These are phyloP conservation scores for Phortica variegata DNA, from an alignment of 1,140 invertebrate genomes.

Conservation along the genomic window DNA sequence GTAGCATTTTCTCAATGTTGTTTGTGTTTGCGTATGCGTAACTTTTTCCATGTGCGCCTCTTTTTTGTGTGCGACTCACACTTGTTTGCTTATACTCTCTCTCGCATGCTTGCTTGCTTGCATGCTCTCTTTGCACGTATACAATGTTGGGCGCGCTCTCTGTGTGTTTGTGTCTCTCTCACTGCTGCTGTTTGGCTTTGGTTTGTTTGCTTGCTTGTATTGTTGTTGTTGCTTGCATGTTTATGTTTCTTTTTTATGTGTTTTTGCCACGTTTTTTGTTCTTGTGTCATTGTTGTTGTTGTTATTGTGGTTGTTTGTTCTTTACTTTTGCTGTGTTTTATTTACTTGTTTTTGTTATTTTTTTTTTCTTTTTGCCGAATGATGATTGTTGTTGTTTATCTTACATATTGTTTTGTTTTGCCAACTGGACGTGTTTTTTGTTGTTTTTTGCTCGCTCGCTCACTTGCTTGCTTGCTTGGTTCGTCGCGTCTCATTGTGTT, in stretches of 20 bases:
- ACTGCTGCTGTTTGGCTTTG: constrained; percentile 12
- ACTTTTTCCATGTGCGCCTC: constrained; percentile 7
- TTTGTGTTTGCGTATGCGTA: constrained; percentile 13
- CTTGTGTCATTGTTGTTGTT: constrained; percentile 14
- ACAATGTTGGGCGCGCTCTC: constrained; percentile 23
- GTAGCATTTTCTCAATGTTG: no score
- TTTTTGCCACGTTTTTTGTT: constrained; percentile 29
- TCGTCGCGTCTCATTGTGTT: constrained; percentile 1
- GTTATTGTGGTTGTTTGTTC: constrained; percentile 7
- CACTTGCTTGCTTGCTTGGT: neutral
- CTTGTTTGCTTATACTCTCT: constrained; percentile 44
- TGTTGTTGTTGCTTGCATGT: constrained; percentile 47
- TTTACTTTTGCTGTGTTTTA: neutral
- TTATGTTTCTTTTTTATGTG: constrained; percentile 25
- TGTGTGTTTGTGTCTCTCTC: constrained; percentile 8
- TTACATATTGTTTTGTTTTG: no score
- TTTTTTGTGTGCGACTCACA: constrained; percentile 18
- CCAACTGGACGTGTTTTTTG: no score
- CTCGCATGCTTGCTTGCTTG: constrained; percentile 33
- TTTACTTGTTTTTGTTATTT: no score
- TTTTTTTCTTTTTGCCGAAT: no score
- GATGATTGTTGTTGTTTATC: no score
- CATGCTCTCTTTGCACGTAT: constrained; percentile 11
- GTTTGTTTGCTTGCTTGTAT: constrained; percentile 20
- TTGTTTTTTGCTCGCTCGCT: no score